Conservation (phyloP, 2,113 vertebrate genomes). For the Plectropomus leopardus region DNA sequence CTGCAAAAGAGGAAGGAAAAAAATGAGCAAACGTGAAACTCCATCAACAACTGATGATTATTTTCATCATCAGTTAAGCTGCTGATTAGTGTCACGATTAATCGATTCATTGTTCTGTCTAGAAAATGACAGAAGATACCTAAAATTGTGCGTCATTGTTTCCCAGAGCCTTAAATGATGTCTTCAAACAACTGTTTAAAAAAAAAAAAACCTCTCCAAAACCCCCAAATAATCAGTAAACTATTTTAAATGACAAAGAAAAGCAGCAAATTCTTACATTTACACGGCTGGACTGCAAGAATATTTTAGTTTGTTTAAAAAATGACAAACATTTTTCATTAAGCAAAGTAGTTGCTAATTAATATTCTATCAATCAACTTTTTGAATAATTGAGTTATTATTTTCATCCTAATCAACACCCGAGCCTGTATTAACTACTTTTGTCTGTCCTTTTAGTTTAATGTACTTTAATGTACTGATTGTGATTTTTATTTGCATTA, state of each 20-base stretch:
- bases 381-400: neutral
- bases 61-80: neutral
- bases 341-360: neutral
- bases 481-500: no score
- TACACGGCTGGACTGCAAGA: neutral
- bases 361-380: neutral
- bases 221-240: neutral
- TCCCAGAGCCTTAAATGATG: neutral
- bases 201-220: no score
- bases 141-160: no score
- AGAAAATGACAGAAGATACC: no score
- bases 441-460: neutral
- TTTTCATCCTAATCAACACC: neutral
- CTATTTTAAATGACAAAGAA: neutral
- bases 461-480: neutral
- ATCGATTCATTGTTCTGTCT: neutral
- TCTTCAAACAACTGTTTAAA: no score
- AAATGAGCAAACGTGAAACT: neutral
- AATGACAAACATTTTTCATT: neutral
- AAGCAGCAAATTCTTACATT: no score
- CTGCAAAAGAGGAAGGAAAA: neutral
- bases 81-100: neutral
- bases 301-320: neutral
- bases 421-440: no score
- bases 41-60: neutral